phyloP scores from a whole-genome alignment of 2,797 vertebrate species.

The Eurystomus glaucurus region DNA sequence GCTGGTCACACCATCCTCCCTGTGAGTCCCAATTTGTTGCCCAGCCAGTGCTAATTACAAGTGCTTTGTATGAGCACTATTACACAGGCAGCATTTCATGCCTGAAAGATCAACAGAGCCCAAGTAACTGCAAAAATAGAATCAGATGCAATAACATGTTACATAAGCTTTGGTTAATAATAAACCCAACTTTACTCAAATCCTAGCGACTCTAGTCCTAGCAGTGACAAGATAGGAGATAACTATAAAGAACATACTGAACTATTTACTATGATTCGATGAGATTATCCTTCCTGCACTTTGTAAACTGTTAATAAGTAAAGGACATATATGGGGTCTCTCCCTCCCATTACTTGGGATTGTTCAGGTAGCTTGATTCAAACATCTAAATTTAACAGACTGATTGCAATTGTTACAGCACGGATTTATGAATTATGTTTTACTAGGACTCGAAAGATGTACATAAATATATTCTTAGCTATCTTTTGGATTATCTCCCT shows the following conservation, averaged over 20 bases:
- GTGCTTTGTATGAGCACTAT: background rate
- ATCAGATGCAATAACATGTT: conserved; percentile 42
- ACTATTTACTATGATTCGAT: background rate
- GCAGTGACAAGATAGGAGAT: conserved; percentile 18
- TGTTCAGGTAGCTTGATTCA: background rate
- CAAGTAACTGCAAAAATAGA: conserved; percentile 55
- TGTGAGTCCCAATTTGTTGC: background rate
- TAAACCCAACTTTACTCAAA: conserved; percentile 58
- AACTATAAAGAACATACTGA: background rate
- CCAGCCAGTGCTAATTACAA: background rate
- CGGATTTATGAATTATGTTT: background rate
- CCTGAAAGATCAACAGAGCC: background rate
- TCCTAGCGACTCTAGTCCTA: conserved; percentile 12
- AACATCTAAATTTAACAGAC: background rate
- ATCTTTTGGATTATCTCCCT: background rate
- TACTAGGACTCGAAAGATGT: background rate
- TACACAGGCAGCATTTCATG: background rate
- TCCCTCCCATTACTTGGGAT: background rate
- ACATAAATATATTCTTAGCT: background rate
- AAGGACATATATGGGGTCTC: background rate
- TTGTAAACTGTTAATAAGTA: background rate
- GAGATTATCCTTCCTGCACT: background rate
- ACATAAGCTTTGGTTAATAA: conserved; percentile 63
- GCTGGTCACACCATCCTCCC: background rate
- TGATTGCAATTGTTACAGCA: background rate